Evolutionary conservation across 1,140 invertebrate species (phyloP).

Genomic region (Holotrichia oblita): DNA sequence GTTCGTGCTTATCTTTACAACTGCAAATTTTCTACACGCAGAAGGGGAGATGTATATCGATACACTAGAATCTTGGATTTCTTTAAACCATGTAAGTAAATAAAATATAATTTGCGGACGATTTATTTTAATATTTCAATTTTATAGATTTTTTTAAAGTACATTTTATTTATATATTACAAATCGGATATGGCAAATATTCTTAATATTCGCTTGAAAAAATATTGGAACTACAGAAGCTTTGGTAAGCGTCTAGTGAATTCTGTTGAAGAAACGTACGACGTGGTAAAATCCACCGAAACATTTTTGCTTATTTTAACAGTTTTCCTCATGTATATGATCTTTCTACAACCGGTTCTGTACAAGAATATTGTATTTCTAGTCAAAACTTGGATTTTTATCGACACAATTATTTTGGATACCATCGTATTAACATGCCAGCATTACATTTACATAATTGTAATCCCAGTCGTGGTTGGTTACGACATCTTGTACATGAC

Average conservation of each 20-base stretch:
- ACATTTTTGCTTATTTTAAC: not conserved
- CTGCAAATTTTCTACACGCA: not conserved
- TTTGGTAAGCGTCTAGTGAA: not conserved
- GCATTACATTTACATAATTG: not conserved
- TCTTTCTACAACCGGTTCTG: not conserved
- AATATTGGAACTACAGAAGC: not conserved
- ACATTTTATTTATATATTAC: not conserved
- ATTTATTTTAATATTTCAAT: not conserved
- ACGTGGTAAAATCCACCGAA: not conserved
- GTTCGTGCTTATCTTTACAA: not conserved
- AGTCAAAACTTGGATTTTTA: not conserved
- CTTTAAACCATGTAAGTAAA: not conserved
- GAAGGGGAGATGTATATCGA: constrained; percentile 1
- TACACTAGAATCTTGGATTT: not conserved
- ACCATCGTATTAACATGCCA: not conserved
- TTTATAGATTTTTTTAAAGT: not conserved
- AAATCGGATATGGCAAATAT: not conserved
- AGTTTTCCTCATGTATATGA: constrained; percentile 2
- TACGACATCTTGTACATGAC: not conserved
- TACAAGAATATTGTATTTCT: not conserved
- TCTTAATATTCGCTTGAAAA: not conserved
- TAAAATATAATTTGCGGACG: not conserved
- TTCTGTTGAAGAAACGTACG: not conserved
- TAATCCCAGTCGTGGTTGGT: not conserved
- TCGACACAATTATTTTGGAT: not conserved